Conservation (phyloP, 2,888 invertebrate genomes). For the Torymus auratus region DNA sequence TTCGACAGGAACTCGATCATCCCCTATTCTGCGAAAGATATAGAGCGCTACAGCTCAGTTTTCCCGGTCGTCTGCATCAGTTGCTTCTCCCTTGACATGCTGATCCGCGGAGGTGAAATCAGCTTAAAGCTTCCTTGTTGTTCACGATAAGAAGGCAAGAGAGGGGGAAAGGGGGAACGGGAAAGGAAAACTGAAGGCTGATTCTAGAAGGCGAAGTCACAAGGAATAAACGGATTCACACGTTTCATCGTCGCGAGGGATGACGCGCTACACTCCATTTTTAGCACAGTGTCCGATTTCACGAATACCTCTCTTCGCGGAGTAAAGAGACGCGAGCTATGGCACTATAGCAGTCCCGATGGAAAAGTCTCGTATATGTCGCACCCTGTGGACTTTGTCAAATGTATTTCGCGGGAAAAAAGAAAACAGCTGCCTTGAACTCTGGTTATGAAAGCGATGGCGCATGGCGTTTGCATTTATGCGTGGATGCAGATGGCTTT, state of each 20-base stretch:
- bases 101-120: not conserved
- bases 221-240: conserved; percentile 20
- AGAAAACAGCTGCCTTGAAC: too few species aligned
- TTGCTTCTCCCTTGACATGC: not conserved
- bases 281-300: conserved; percentile 14
- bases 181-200: not conserved
- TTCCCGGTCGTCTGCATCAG: not conserved
- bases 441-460: too few species aligned
- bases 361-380: conserved; percentile 6
- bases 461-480: too few species aligned
- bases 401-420: too few species aligned
- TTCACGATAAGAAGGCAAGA: not conserved
- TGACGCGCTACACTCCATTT: not conserved
- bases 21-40: too few species aligned
- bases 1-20: too few species aligned
- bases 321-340: too few species aligned
- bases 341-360: not conserved
- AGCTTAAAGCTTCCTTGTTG: conserved; percentile 4
- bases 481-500: too few species aligned
- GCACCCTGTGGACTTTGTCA: not conserved
- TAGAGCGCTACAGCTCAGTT: not conserved
- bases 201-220: not conserved
- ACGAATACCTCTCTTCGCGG: not conserved
- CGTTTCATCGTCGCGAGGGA: not conserved
- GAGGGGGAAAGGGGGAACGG: not conserved